Evolutionary conservation across 2,888 invertebrate species (phyloP).

Genomic region (Candidula unifasciata): DNA sequence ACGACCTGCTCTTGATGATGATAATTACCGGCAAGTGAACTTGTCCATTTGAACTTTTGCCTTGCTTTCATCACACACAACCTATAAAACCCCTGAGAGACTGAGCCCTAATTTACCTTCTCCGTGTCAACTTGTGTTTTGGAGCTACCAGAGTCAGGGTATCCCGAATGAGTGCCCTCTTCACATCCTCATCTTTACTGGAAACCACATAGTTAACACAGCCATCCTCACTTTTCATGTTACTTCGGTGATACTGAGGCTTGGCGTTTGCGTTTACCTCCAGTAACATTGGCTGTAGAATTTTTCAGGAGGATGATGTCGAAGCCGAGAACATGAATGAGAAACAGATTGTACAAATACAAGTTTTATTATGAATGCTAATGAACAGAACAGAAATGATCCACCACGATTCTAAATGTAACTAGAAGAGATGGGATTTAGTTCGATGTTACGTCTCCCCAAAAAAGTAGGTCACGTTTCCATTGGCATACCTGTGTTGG

Average conservation of each 20-base stretch:
- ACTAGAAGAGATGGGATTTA: no score
- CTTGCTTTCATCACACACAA: no score
- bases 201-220: slow-evolving; percentile 69
- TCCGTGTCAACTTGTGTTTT: slow-evolving; percentile 60
- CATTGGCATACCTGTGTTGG: no score
- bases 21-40: no score
- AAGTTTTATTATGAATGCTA: no score
- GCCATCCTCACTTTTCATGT: slow-evolving; percentile 68
- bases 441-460: no score
- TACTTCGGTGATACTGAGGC: slow-evolving; percentile 75
- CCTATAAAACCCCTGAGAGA: no score
- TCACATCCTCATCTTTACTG: slow-evolving; percentile 78
- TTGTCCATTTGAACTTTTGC: no score
- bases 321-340: slow-evolving; percentile 79
- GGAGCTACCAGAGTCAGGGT: slow-evolving; percentile 77
- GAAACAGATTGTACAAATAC: background rate
- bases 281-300: slow-evolving; percentile 78
- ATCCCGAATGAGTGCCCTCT: slow-evolving; percentile 79
- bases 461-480: no score
- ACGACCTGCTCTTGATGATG: no score
- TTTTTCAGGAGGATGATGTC: slow-evolving; percentile 78
- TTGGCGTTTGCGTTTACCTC: slow-evolving; percentile 80
- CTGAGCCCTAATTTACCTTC: slow-evolving; percentile 19
- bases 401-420: no score
- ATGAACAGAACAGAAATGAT: no score